These are phyloP conservation scores for Schizaphis graminum DNA, from an alignment of 2,888 invertebrate species.

Conservation along the genomic window DNA sequence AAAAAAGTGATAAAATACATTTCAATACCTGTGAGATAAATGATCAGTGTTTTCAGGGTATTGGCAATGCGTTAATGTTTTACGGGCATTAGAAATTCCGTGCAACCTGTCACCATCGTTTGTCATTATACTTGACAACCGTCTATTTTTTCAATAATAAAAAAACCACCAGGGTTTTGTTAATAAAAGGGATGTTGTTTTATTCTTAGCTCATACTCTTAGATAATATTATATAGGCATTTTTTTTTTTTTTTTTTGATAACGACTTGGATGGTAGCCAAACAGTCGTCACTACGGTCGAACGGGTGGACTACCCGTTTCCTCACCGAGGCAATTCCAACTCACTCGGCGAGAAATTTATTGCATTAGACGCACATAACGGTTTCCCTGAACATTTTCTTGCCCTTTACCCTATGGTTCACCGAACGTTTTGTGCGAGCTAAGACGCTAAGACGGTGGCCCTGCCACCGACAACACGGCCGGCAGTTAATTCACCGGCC, in stretches of 20 bases:
- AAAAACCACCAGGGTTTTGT: constrained; percentile 2
- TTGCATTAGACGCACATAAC: constrained; percentile 42
- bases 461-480: constrained; percentile 12
- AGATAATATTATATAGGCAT: background rate
- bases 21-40: background rate
- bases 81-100: background rate
- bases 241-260: constrained; percentile 28
- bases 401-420: background rate
- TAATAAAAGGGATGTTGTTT: constrained; percentile 7
- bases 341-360: constrained; percentile 56
- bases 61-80: background rate
- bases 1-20: constrained; percentile 2
- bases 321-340: constrained; percentile 48
- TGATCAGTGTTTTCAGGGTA: background rate
- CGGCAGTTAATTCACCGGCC: constrained; percentile 28
- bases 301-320: constrained; percentile 12
- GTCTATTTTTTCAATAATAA: background rate
- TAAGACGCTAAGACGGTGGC: background rate
- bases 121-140: background rate
- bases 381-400: constrained; percentile 7
- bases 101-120: constrained; percentile 15
- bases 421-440: background rate
- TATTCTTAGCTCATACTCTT: constrained; percentile 13
- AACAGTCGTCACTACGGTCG: constrained; percentile 49
- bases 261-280: constrained; percentile 52